Evolutionary conservation across 2,113 vertebrate genomes (phyloP).

Genomic region (Labeo catla): DNA sequence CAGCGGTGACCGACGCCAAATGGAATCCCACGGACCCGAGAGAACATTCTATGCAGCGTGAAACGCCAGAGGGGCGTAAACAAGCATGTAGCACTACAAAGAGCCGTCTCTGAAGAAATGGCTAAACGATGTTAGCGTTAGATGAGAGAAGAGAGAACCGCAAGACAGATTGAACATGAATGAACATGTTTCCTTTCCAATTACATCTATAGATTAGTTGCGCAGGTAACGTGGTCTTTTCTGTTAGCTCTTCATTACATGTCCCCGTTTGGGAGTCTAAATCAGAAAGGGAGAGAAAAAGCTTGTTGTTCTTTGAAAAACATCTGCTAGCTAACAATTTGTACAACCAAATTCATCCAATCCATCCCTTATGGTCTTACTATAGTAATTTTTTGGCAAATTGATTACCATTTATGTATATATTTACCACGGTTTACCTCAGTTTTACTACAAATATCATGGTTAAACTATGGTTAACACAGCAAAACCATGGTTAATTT

Average conservation of each 20-base stretch:
- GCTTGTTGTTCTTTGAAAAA: background rate
- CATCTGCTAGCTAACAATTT: background rate
- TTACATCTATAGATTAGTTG: background rate
- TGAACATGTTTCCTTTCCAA: background rate
- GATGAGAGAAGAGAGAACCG: background rate
- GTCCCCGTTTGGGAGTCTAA: background rate
- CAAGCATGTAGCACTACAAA: constrained; percentile 52
- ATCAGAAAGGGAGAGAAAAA: background rate
- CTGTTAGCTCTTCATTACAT: constrained; percentile 5
- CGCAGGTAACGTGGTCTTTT: background rate
- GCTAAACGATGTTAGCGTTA: constrained; percentile 6
- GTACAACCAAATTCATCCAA: background rate
- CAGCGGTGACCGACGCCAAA: constrained; percentile 3
- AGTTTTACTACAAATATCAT: too few species aligned
- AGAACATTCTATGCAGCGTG: constrained; percentile 21
- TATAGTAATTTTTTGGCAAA: too few species aligned
- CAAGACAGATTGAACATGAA: background rate
- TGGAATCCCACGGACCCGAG: constrained; percentile 19
- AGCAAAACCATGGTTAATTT: too few species aligned
- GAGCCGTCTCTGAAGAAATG: constrained; percentile 27
- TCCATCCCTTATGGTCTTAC: too few species aligned
- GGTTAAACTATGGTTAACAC: too few species aligned
- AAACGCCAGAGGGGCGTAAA: constrained; percentile 30
- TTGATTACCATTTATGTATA: too few species aligned
- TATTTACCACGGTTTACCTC: too few species aligned